phyloP scores from a whole-genome alignment of 2,113 vertebrate genomes.

The Alethe castanea region DNA sequence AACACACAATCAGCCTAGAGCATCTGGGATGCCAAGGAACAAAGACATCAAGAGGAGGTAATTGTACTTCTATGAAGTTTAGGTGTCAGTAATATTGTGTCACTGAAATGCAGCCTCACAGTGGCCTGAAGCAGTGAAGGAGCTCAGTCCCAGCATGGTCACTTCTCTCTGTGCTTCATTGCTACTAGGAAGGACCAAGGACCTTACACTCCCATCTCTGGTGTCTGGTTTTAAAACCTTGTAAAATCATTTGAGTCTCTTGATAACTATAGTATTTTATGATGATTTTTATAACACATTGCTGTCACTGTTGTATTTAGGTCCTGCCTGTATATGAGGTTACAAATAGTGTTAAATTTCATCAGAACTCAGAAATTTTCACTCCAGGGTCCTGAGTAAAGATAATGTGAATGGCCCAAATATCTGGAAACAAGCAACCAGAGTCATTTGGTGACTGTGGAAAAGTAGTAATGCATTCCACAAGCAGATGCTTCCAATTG shows the following conservation, averaged over 20 bases:
- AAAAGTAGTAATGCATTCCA: neutral
- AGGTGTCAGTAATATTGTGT: neutral
- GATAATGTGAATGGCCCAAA: neutral
- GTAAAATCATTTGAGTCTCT: neutral
- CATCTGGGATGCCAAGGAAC: neutral
- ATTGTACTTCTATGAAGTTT: neutral
- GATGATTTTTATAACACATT: neutral
- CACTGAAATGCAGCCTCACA: neutral
- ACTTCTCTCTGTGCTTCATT: neutral
- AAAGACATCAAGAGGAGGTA: neutral
- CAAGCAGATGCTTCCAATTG: neutral
- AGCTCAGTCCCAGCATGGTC: neutral
- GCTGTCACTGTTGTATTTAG: neutral
- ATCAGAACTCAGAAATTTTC: neutral
- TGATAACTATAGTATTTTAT: neutral
- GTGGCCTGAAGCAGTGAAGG: neutral
- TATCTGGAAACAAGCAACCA: neutral
- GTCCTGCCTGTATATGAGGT: neutral
- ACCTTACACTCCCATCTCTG: neutral
- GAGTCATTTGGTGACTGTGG: neutral
- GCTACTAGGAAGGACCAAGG: neutral
- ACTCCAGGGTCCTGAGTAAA: neutral
- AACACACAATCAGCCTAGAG: neutral
- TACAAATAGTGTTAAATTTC: neutral
- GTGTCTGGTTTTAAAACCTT: neutral